A percentile compares a stretch with the other conserved stretches of the same genome.
phyloP scores from a whole-genome alignment of 2,888 invertebrate genomes.

The Hirtodrosophila cameraria region DNA sequence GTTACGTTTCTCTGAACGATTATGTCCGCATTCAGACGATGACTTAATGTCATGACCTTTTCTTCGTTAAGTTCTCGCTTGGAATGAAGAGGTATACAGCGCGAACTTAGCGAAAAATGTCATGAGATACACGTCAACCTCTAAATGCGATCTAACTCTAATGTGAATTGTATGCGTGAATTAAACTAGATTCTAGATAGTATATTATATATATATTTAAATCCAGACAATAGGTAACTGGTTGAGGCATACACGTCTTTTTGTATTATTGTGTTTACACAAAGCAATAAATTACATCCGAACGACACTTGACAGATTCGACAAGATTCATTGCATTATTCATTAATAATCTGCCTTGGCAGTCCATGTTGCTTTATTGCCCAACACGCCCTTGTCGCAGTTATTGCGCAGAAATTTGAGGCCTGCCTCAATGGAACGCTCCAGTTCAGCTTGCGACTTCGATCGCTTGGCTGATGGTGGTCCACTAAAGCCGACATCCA shows the following conservation, averaged over 20 bases:
- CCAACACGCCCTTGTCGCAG: constrained; percentile 84
- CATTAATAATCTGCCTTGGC: constrained; percentile 82
- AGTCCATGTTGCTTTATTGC: constrained; percentile 82
- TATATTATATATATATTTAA: constrained; percentile 23
- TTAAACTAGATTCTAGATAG: constrained; percentile 11
- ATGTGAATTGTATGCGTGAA: constrained; percentile 20
- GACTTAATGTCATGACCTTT: too few species aligned
- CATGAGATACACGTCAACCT: too few species aligned
- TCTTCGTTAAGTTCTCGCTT: too few species aligned
- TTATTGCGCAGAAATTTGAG: constrained; percentile 85
- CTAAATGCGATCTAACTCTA: too few species aligned
- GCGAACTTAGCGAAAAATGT: too few species aligned
- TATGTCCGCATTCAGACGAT: too few species aligned
- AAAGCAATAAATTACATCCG: constrained; percentile 61
- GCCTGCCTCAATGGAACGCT: constrained; percentile 86
- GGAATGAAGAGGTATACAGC: too few species aligned
- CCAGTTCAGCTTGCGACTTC: constrained; percentile 80
- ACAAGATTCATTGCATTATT: background rate
- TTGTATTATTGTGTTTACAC: constrained; percentile 61
- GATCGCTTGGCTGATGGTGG: constrained; percentile 62
- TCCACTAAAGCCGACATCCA: constrained; percentile 85
- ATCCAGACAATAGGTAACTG: constrained; percentile 38
- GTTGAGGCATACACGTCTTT: constrained; percentile 40
- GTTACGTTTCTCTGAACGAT: constrained; percentile 40
- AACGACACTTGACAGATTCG: constrained; percentile 6